A percentile compares a stretch with the other conserved stretches of the same genome.
phyloP scores from a whole-genome alignment of 2,113 vertebrate species.

The Saccopteryx leptura region DNA sequence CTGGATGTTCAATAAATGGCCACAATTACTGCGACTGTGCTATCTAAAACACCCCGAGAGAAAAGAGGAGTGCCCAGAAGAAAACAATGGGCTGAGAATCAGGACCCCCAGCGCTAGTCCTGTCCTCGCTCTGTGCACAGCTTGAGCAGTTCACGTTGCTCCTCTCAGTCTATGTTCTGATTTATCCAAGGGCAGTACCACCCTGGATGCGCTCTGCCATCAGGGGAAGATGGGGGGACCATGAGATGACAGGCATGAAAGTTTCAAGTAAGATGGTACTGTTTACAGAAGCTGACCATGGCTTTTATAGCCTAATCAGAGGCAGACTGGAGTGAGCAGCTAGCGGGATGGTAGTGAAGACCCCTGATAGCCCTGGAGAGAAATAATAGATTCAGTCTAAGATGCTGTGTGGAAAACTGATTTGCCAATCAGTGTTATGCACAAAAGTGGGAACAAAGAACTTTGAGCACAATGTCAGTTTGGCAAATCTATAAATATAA shows the following conservation, averaged over 20 bases:
- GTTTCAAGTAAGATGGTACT: background rate
- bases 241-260: background rate
- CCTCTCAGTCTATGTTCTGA: background rate
- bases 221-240: background rate
- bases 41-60: too few relatives aligned
- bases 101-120: background rate
- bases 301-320: background rate
- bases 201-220: background rate
- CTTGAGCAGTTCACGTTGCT: background rate
- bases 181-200: background rate
- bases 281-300: background rate
- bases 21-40: background rate
- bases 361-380: background rate
- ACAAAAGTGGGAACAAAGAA: background rate
- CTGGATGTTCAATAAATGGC: background rate
- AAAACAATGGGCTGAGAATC: background rate
- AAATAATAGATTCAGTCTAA: background rate
- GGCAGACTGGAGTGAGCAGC: background rate
- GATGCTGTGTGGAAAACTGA: background rate
- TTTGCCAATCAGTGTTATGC: background rate
- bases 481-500: background rate
- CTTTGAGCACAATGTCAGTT: background rate
- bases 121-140: background rate
- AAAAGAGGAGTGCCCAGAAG: background rate
- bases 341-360: background rate